Evolutionary conservation across 2,797 vertebrate genomes (phyloP).

Genomic region (Remorina albescens): DNA sequence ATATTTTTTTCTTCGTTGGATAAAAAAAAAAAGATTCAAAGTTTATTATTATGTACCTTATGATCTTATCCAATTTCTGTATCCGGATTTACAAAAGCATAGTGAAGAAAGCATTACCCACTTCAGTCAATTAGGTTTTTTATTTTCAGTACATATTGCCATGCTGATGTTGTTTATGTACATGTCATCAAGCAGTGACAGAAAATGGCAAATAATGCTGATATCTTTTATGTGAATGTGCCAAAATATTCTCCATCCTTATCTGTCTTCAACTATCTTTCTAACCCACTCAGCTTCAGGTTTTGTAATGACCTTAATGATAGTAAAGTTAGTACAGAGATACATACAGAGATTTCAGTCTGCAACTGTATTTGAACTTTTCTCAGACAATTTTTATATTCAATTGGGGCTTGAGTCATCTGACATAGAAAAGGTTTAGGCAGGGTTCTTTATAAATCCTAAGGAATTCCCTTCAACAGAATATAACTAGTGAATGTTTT

Average conservation of each 20-base stretch:
- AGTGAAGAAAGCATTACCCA: neutral
- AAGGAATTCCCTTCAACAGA: neutral
- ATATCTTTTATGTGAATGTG: neutral
- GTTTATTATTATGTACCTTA: neutral
- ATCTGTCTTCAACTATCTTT: conserved; percentile 5
- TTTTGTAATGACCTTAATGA: conserved; percentile 8
- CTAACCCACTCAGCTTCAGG: conserved; percentile 14
- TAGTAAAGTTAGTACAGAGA: conserved; percentile 4
- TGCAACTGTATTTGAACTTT: conserved; percentile 9
- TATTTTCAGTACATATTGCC: neutral
- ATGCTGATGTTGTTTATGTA: conserved; percentile 5
- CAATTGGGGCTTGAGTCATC: neutral
- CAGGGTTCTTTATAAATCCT: conserved; percentile 3
- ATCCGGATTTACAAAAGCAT: conserved; percentile 14
- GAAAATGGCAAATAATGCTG: neutral
- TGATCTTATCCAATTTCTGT: neutral
- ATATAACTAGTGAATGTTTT: neutral
- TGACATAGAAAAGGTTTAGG: conserved; percentile 1
- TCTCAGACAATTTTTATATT: conserved; percentile 12
- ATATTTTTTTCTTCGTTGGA: neutral
- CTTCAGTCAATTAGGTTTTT: neutral
- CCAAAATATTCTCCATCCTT: neutral
- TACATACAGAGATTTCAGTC: conserved; percentile 9
- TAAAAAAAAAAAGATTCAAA: no score
- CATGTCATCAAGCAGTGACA: neutral